Base-by-base conservation (phyloP, 2,888 invertebrate species). In the Lottia gigantea region DNA sequence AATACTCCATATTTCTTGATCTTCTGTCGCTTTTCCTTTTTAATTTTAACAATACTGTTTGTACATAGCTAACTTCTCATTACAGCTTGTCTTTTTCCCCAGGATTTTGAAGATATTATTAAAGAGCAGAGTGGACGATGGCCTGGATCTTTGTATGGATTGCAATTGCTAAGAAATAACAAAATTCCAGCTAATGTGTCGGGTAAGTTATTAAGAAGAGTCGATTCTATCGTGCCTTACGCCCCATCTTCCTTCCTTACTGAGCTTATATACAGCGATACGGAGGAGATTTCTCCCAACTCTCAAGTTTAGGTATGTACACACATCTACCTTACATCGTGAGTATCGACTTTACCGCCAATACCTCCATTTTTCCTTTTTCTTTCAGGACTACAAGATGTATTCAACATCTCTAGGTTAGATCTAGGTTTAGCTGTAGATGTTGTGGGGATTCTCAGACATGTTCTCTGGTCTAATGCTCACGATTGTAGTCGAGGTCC, bases 21-120 rank as follows among this genome's bases (percentile, higher is more conserved):
- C n/a, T n/a, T n/a, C n/a, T n/a, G n/a, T n/a, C n/a, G n/a, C n/a
- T n/a, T n/a, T n/a, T n/a, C n/a, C n/a, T n/a, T n/a, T n/a, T n/a
- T n/a, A n/a, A n/a, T n/a, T n/a, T n/a, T n/a, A n/a, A n/a, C n/a
- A n/a, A n/a, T n/a, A n/a, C n/a, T n/a, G n/a, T n/a, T n/a, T n/a
- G n/a, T n/a, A n/a, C n/a, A n/a, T n/a, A n/a, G n/a, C n/a, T n/a
- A n/a, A n/a, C n/a, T n/a, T n/a, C n/a, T n/a, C n/a, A n/a, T n/a
- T n/a, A n/a, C n/a, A n/a, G n/a, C 31, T 4, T 31, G 31, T 40
- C 40, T 23, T 66, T 62, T 23, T 46, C 45, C 31, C 11, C 68
- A 84, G 84, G 84, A 84, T 62, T 80, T 84, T 70, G 72, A 76
- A 45, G 82, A 83, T 61, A 73, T 82, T 15, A 71, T 76, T 69